Evolutionary conservation across 2,797 vertebrate genomes (phyloP).

Genomic region (Clarias laeviceps): DNA sequence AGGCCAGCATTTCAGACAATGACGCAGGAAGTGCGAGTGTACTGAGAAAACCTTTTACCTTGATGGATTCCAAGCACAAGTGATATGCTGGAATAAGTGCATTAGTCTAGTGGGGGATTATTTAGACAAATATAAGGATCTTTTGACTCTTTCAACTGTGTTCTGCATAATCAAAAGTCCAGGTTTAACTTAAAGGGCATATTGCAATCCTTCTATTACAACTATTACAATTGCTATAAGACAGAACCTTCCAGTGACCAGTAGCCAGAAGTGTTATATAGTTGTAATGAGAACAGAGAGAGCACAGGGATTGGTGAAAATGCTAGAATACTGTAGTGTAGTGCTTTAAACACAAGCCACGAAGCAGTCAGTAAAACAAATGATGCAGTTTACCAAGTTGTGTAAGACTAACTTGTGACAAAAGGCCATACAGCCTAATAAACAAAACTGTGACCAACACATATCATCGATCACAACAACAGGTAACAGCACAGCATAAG

Average conservation of each 20-base stretch:
- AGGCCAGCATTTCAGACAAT: too few relatives aligned
- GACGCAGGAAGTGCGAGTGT: too few relatives aligned
- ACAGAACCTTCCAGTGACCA: neutral
- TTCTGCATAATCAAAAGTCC: too few relatives aligned
- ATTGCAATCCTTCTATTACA: neutral
- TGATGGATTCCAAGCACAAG: too few relatives aligned
- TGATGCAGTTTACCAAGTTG: slow-evolving; percentile 20
- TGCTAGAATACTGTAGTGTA: neutral
- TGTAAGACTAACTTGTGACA: slow-evolving; percentile 13
- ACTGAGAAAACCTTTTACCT: too few relatives aligned
- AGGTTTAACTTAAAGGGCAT: too few relatives aligned
- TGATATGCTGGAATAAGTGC: too few relatives aligned
- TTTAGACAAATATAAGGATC: too few relatives aligned
- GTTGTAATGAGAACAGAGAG: neutral
- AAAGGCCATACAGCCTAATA: slow-evolving; percentile 6
- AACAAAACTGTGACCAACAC: neutral
- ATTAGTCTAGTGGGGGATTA: too few relatives aligned
- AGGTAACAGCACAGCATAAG: slow-evolving; percentile 24
- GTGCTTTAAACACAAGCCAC: neutral
- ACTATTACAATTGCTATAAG: neutral
- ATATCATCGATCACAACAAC: slow-evolving; percentile 27
- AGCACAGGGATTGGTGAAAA: neutral
- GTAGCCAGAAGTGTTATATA: neutral
- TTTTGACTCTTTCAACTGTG: too few relatives aligned
- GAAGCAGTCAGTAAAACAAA: slow-evolving; percentile 20